Percentiles rank a stretch among this genome's conserved stretches.
phyloP scores from a whole-genome alignment of 2,797 vertebrate genomes.

The Limosa lapponica region DNA sequence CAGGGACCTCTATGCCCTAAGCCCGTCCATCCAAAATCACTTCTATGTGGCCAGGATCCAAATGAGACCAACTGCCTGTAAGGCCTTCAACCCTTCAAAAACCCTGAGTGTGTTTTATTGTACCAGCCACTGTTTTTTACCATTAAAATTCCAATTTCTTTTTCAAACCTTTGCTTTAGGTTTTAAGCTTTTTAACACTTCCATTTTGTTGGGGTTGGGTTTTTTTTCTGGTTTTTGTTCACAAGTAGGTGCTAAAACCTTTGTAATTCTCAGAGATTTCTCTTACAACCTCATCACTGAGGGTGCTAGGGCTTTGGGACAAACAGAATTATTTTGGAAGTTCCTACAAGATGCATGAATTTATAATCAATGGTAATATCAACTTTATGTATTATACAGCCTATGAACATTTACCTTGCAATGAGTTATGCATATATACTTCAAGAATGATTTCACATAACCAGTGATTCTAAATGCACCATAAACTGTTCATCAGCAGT shows the following conservation, averaged over 20 bases:
- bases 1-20: background rate
- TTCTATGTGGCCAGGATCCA: background rate
- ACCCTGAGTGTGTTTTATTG: background rate
- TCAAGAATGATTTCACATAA: background rate
- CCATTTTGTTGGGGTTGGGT: background rate
- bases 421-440: background rate
- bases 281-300: background rate
- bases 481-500: background rate
- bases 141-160: background rate
- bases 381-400: background rate
- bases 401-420: background rate
- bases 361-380: background rate
- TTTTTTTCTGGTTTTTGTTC: too few species aligned
- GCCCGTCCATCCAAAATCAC: background rate
- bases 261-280: background rate
- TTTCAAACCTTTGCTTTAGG: background rate
- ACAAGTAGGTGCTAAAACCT: background rate
- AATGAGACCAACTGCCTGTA: background rate
- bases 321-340: background rate
- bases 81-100: background rate
- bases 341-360: background rate
- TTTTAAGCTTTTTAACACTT: background rate
- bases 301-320: background rate
- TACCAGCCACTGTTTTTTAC: background rate
- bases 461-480: background rate